Evolutionary conservation across 2,888 invertebrate species (phyloP), one percentile per base, ranked within the genome.

Genomic region (Ophioninae sp.): DNA sequence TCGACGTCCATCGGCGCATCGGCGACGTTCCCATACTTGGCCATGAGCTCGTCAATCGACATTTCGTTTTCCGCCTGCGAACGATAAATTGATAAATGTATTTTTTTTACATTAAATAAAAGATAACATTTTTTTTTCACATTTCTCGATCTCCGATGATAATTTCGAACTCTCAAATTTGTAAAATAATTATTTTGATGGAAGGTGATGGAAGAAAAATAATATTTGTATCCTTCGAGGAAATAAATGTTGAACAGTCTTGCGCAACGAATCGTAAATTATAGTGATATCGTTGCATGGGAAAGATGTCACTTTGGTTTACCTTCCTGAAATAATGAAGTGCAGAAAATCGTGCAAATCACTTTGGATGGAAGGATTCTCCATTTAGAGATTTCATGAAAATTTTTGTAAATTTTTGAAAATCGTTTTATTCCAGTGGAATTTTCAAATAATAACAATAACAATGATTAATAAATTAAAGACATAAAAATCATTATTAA

Each of bases 1-100:
- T 93, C 93, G 84, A 92, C 92, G 81, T 91, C 92, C 91, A 88
- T 93, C 88, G 88, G 92, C 88, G 89, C 90, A 8, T 91, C 89
- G n/a, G 93, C 88, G 84, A 93, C 86, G 87, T 90, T 93, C 78
- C 94, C 94, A 93, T 98, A 98, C 91, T 96, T 97, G 56, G 95
- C 95, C 88, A 96, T 93, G 74, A 98, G 94, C 90, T 97, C 96
- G 89, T 97, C 97, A 76, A 98, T 94, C 75, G 96, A 95, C 94
- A 97, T 95, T 92, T 97, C 96, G 91, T 96, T 96, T 90, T 97
- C 97, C 85, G 95, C 96, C 94, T 95, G 84, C 7, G n/a, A 23
- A 90, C 21, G 21, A 88, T 77, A 84, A 30, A 85, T 81, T 73
- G 0, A 39, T 56, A n/a, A 56, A 17, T 23, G 13, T 41, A 44